Evolutionary conservation across 92 coral and sea anemone species (phyloP).

Genomic region (Umimayanthus kanabou): DNA sequence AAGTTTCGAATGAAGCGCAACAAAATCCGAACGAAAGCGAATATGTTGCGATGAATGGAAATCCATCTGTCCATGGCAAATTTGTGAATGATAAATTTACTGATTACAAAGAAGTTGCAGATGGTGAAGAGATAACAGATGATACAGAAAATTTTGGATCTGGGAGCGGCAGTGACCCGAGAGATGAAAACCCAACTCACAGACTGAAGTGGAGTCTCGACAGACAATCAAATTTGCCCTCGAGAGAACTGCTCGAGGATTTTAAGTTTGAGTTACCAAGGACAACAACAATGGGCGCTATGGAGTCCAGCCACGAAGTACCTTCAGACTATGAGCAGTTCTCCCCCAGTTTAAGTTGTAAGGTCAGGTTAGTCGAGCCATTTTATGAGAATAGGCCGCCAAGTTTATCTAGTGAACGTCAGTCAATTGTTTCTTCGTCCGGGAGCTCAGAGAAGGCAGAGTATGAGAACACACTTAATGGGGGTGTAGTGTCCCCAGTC

Average conservation of each 20-base stretch:
- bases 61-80: conserved; percentile 8
- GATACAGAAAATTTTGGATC: background rate
- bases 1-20: conserved; percentile 34
- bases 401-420: conserved; percentile 39
- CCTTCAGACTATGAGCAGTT: conserved; percentile 31
- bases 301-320: conserved; percentile 25
- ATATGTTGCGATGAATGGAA: conserved; percentile 35
- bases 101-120: conserved; percentile 38
- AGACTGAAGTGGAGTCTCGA: conserved; percentile 25
- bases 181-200: background rate
- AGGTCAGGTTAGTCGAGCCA: conserved; percentile 46
- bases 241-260: conserved; percentile 36
- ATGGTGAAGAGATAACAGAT: conserved; percentile 38
- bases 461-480: conserved; percentile 52
- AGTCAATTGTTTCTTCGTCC: background rate
- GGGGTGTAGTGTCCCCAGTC: conserved; percentile 14
- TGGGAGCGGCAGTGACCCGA: conserved; percentile 27
- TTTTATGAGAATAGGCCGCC: conserved; percentile 52
- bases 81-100: conserved; percentile 17
- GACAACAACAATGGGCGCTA: conserved; percentile 19
- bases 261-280: conserved; percentile 30
- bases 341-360: conserved; percentile 24
- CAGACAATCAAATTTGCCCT: conserved; percentile 14
- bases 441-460: conserved; percentile 44
- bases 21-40: conserved; percentile 18